Evolutionary conservation across 2,113 vertebrate species (phyloP), one percentile per base, ranked within the genome.

Genomic region (Salvelinus namaycush): DNA sequence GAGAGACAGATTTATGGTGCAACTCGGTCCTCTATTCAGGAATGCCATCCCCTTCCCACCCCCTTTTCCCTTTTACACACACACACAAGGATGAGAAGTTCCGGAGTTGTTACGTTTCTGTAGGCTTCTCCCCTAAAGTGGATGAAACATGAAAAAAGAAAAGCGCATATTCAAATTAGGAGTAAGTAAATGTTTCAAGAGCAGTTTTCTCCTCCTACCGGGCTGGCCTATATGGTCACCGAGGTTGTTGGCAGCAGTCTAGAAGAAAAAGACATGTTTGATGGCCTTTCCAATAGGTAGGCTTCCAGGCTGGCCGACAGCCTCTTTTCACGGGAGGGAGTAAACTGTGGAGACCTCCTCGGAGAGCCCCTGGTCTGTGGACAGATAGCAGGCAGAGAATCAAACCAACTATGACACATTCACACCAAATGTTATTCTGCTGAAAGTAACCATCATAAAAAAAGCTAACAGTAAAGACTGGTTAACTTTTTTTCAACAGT

Each of bases 1-100:
- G 92, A 92, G 86, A 87, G 92, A 91, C 91, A 90, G 92, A 94
- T 93, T 94, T 92, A 93, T 89, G 90, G 88, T 71, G 74, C 72
- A 75, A 89, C 79, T 87, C 85, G 81, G 79, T 91, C 83, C 87
- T 84, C 87, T 85, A 87, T 93, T 92, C 89, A 91, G 82, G 86
- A 87, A 68, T 86, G 67, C 81, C 80, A 86, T 76, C 9, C 68
- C 76, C 77, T 79, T 70, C 77, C 71, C 72, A 68, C 79, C 69
- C 72, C 68, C 70, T 62, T 27, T 72, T 65, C 68, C 57, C 27
- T 44, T 69, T 54, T 13, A 75, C 73, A 64, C 22, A 29, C 82
- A 74, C 76, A 75, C 34, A 74, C 73, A 44, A 12, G 39, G 79
- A 76, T 81, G 76, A 79, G 78, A 73, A 75, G 73, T 59, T 71